phyloP scores from a whole-genome alignment of 1,140 invertebrate species.

The Armadillidium nasatum region DNA sequence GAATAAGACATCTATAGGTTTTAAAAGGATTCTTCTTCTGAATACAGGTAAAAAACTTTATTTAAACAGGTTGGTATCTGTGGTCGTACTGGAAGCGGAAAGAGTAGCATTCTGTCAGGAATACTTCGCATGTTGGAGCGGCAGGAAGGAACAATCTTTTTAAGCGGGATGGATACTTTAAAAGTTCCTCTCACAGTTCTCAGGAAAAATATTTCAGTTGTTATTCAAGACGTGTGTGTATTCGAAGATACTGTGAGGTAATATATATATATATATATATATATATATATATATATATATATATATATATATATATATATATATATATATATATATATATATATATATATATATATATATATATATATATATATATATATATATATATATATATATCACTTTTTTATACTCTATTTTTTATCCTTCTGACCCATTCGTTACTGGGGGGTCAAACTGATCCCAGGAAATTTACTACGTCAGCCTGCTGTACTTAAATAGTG shows the following conservation, averaged over 20 bases:
- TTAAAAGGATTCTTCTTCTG: too few relatives aligned
- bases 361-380: not conserved
- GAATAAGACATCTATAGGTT: too few relatives aligned
- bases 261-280: not conserved
- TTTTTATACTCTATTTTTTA: not conserved
- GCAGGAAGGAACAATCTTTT: conserved; percentile 59
- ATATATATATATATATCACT: too few relatives aligned
- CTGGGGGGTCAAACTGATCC: not conserved
- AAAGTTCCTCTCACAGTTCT: conserved; percentile 64
- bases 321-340: not conserved
- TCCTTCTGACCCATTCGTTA: not conserved
- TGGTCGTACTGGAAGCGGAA: conserved; percentile 73
- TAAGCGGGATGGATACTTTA: conserved; percentile 64
- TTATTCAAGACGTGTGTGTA: conserved; percentile 60
- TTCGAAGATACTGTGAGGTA: conserved; percentile 58
- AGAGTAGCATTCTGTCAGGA: conserved; percentile 67
- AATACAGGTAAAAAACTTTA: too few relatives aligned
- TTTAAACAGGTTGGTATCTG: conserved; percentile 67
- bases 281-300: not conserved
- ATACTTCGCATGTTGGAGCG: conserved; percentile 63
- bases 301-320: not conserved
- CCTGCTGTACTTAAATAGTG: too few relatives aligned
- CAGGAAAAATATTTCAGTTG: conserved; percentile 59
- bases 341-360: not conserved
- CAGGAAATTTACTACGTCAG: too few relatives aligned